Evolutionary conservation across 2,113 vertebrate species (phyloP), one percentile per base, ranked within the genome.

Genomic region (Callipepla californica): DNA sequence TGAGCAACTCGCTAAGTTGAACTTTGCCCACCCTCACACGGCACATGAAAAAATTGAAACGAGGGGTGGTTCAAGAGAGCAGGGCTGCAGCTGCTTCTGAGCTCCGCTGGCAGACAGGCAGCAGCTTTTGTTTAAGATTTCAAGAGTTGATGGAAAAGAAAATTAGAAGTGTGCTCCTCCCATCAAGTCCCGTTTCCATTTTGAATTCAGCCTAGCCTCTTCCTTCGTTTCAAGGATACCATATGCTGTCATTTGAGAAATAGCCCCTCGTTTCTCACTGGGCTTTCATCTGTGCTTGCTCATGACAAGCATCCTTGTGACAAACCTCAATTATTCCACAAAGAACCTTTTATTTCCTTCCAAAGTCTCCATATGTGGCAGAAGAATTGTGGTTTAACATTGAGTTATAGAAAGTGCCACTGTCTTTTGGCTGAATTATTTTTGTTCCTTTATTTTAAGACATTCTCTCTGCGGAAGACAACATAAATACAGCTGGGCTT

Each of bases 21-120:
- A 44, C 26, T 67, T 81, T 87, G 11, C 55, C 13, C 26, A 40
- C 9, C 4, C 11, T 87, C 51, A 13, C 3, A 2, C n/a, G 81
- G 42, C 61, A 32, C 67, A 40, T 14, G 17, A 30, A 36, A 70
- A 17, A 48, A 58, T 10, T 34, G 8, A 69, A 36, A 21, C 11
- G 4, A 62, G 23, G 38, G 42, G 40, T 42, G 11, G 57, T 5
- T 21, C 8, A 69, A 30, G 25, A 0, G 1, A 67, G 30, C 40
- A 61, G 36, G 25, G 38, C 6, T 7, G 25, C 0, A 7, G 0
- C 40, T 38, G 42, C 5, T 6, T 47, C 40, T 16, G 59, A 32
- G 6, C 16, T 57, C 36, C 25, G 16, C 6, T 69, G 66, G 11
- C 34, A 55, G 26, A 11, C 20, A 45, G 58, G 22, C 32, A 38